Conservation (phyloP, 2,797 vertebrate species). For the Myotis myotis region DNA sequence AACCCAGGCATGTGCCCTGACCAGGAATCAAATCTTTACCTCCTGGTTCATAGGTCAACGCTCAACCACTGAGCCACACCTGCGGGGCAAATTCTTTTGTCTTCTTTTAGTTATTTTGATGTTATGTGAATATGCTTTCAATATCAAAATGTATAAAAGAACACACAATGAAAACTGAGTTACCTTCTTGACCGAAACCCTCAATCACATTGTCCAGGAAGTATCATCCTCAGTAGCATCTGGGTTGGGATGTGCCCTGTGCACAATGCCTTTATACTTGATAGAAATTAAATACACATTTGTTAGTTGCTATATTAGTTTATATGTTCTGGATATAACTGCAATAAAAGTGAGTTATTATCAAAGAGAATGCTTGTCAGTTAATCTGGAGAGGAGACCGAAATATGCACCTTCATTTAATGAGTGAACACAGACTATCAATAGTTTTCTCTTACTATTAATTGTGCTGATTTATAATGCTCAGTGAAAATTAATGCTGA, state of each 20-base stretch:
- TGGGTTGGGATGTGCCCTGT: neutral
- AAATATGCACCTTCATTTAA: neutral
- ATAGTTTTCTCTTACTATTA: neutral
- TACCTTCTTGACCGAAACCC: neutral
- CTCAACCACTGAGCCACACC: no score
- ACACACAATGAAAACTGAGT: neutral
- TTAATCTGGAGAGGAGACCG: neutral
- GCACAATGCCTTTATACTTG: neutral
- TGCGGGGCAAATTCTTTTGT: neutral
- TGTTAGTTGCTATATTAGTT: neutral
- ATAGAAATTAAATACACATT: neutral
- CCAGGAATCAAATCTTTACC: no score
- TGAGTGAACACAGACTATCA: neutral
- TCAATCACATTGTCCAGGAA: neutral
- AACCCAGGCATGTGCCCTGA: no score
- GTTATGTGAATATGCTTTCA: neutral
- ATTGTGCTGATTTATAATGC: slow-evolving; percentile 22
- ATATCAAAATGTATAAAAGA: neutral
- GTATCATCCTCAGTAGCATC: neutral
- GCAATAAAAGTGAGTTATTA: neutral
- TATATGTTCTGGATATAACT: neutral
- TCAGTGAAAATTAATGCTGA: slow-evolving; percentile 24
- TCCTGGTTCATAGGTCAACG: no score
- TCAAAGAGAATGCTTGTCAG: neutral
- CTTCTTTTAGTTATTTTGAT: neutral